Base-by-base conservation (phyloP, 2,888 invertebrate genomes). In the Psylliodes chrysocephalus region DNA sequence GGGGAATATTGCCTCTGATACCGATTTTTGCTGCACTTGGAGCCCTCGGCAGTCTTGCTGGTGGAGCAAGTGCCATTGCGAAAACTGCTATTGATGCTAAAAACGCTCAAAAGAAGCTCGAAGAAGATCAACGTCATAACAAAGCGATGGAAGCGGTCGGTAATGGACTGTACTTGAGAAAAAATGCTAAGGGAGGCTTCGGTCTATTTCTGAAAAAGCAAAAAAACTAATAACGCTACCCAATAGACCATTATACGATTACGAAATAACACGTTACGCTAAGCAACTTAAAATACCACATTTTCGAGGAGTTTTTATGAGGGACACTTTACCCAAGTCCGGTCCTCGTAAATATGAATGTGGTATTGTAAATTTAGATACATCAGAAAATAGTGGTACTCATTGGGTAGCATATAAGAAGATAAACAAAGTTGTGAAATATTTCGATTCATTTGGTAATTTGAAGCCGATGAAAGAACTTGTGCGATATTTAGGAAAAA, bases 111-210 rank as follows among this genome's bases (percentile, higher is more conserved):
- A 70, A 76, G 64, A 65, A 73, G 60, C 56, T 78, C 40, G 55
- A 71, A 42, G 78, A 82, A 67, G 70, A 65, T 40, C 60, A 72
- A 51, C 73, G 79, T 6, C 80, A 80, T 64, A 81, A 81, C 65
- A 61, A 72, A 70, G 66, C 70, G 6, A 79, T 81, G 76, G 80
- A 81, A 73, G 75, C 76, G 10, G 67, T 79, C 15, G 44, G 42
- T n/a, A 12, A 6, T 22, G 54, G 47, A 18, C 8, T 60, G 38
- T 64, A 44, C 33, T 49, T 64, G 22, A 60, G 18, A 35, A 17
- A 51, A 53, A 53, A 12, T 22, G 17, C 15, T 8, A 54, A 12
- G 22, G 25, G 46, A 22, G 22, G 46, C 7, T 1, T 46, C 7
- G 46, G 46, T 1, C 17, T 19, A 17, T 46, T 15, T 2, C 6